Evolutionary conservation across 2,113 vertebrate species (phyloP).

Genomic region (Scophthalmus maximus): DNA sequence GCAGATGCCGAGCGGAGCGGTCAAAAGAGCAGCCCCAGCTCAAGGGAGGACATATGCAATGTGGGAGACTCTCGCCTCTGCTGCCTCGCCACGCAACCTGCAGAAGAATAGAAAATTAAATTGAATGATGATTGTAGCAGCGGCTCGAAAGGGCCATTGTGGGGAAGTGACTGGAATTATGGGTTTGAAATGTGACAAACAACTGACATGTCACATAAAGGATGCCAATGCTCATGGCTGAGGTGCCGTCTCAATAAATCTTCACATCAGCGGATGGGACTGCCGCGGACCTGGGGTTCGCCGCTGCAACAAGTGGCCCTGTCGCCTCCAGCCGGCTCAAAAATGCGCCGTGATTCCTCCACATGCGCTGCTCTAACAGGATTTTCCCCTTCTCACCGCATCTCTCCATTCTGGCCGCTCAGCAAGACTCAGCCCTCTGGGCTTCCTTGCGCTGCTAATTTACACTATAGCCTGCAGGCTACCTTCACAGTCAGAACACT

Average conservation of each 20-base stretch:
- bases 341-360: conserved; percentile 76
- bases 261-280: conserved; percentile 50
- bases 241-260: conserved; percentile 50
- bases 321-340: conserved; percentile 27
- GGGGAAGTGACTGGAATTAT: conserved; percentile 63
- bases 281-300: conserved; percentile 7
- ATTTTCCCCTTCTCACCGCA: conserved; percentile 66
- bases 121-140: conserved; percentile 77
- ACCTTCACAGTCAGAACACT: conserved; percentile 84
- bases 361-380: conserved; percentile 64
- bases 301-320: conserved; percentile 68
- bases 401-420: conserved; percentile 73
- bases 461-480: conserved; percentile 82
- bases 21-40: conserved; percentile 77
- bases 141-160: conserved; percentile 71
- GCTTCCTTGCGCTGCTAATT: conserved; percentile 83
- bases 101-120: conserved; percentile 77
- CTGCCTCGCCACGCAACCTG: conserved; percentile 49
- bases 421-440: conserved; percentile 82
- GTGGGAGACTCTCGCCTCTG: conserved; percentile 72
- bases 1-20: conserved; percentile 85
- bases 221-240: conserved; percentile 52
- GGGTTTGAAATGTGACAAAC: conserved; percentile 71
- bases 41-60: conserved; percentile 77
- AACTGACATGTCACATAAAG: conserved; percentile 59